Conservation (phyloP, 2,888 invertebrate species). For the Rhamnusium bicolor region DNA sequence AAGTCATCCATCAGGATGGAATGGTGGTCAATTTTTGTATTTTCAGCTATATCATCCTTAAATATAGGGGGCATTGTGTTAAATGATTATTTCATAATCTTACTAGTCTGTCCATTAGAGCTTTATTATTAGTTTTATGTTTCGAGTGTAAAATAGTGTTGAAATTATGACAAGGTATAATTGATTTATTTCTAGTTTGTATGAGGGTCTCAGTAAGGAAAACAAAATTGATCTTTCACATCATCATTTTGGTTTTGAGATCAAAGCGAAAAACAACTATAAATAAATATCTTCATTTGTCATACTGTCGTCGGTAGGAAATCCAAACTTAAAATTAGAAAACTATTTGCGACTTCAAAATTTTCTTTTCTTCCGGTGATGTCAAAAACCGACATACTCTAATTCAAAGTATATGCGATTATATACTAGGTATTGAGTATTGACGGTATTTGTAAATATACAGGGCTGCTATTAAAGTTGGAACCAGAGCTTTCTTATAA, state of each 20-base stretch:
- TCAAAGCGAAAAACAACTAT: background rate
- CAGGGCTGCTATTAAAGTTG: no score
- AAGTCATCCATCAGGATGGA: slow-evolving; percentile 3
- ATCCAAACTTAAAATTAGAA: background rate
- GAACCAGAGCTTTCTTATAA: no score
- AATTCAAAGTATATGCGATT: no score
- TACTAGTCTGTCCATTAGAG: background rate
- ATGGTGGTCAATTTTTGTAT: slow-evolving; percentile 9
- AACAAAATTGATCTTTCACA: background rate
- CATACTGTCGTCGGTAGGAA: background rate
- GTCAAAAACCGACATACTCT: no score
- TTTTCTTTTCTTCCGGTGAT: no score
- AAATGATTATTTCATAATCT: background rate
- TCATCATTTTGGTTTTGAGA: background rate
- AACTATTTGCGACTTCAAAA: background rate
- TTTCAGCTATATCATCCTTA: background rate
- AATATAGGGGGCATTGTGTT: background rate
- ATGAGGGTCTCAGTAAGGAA: background rate
- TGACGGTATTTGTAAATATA: no score
- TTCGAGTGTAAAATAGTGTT: background rate
- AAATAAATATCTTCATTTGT: background rate
- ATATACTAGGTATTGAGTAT: no score
- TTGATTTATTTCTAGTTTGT: background rate
- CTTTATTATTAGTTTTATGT: background rate
- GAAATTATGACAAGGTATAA: background rate